Base-by-base conservation (phyloP, 2,797 vertebrate species). In the Onychomys arenicola region DNA sequence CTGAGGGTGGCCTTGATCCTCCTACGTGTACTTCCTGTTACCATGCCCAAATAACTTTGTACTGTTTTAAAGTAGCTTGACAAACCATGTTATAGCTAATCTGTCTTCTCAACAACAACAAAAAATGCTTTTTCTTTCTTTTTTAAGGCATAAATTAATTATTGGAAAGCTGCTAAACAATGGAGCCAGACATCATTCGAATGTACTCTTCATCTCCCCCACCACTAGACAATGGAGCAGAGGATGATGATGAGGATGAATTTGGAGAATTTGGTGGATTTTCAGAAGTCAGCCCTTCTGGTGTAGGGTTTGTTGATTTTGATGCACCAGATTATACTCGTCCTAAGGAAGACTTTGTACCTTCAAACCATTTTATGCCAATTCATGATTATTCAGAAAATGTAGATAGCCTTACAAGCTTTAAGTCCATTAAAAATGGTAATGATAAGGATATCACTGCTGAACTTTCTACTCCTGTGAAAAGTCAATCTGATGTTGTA, bases 161-260 rank as follows among this genome's bases (percentile, higher is more conserved):
- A 97, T 95, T 94, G 96, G 81, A 97, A 96, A 97, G 77, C 96
- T 97, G 80, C 91, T 97, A 94, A 98, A 98, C 97, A 96, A 99
- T 99, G 99, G 99, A 99, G 98, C 99, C 99, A 93, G 98, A 99
- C 96, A 98, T 99, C 95, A 99, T 99, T 97, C 99, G 99, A 97
- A 98, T 99, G 98, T 99, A 99, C 96, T 99, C 99, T 95, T 99
- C 99, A 71, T 99, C 99, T 77, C 99, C 99, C 2, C 99, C 99
- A 94, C 99, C 99, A 1, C 98, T 99, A 90, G 99, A 99, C 95
- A 99, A 99, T n/a, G 99, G 98, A 86, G 99, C 98, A 3, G 99
- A 99, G 78, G 99, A 99, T 0, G 99, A 99, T 0, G 99, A 99
- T 1, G 99, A 99, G 0, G 99, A 99, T 91, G 99, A 99, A 95